These are phyloP conservation scores for Podilymbus podiceps DNA, from an alignment of 2,113 vertebrate genomes.

Conservation along the genomic window DNA sequence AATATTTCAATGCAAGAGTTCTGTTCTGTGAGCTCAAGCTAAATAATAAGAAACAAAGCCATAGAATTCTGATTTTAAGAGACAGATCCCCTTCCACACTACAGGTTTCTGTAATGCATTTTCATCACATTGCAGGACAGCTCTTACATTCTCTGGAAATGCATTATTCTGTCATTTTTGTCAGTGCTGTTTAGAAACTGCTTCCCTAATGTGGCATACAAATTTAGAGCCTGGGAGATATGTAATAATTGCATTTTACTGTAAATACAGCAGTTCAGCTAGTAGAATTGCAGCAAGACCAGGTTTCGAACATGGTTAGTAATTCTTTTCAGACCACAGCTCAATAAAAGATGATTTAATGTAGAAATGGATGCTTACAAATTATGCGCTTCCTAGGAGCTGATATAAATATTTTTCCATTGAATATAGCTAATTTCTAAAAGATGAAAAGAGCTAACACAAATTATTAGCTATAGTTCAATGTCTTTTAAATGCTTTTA, in stretches of 20 bases:
- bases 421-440: background rate
- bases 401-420: background rate
- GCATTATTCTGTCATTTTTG: slow-evolving; percentile 57
- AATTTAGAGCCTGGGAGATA: slow-evolving; percentile 55
- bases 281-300: background rate
- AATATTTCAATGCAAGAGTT: slow-evolving; percentile 76
- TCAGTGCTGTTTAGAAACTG: slow-evolving; percentile 31
- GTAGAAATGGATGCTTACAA: background rate
- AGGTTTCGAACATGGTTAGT: background rate
- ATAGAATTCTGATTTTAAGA: slow-evolving; percentile 67
- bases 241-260: background rate
- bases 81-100: slow-evolving; percentile 47
- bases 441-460: background rate
- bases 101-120: slow-evolving; percentile 49
- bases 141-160: slow-evolving; percentile 59
- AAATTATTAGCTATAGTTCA: background rate
- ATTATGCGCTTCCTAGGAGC: background rate
- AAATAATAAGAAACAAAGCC: slow-evolving; percentile 75
- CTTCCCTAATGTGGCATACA: slow-evolving; percentile 50
- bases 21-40: slow-evolving; percentile 77
- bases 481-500: background rate
- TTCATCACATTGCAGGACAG: slow-evolving; percentile 67
- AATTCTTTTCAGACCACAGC: background rate
- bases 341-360: background rate
- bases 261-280: background rate